Evolutionary conservation across 1,140 invertebrate species (phyloP).

Genomic region (Pseudomyrmex gracilis): DNA sequence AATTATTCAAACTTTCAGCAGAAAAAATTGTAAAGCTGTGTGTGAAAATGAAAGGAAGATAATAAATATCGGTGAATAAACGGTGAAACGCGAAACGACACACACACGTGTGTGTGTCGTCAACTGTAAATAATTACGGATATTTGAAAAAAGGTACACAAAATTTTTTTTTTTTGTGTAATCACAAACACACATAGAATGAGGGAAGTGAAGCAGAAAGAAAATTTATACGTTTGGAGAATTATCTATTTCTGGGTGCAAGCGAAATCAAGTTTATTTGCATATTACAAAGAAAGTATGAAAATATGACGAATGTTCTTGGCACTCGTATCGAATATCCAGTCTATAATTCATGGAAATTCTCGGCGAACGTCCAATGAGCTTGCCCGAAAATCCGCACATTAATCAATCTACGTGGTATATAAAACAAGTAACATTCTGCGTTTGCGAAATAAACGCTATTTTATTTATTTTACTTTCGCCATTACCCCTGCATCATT

Average conservation of each 20-base stretch:
- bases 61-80: too few relatives aligned
- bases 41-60: too few relatives aligned
- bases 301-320: conserved; percentile 40
- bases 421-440: conserved; percentile 28
- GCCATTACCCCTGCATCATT: background rate
- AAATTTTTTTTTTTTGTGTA: background rate
- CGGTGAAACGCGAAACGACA: too few relatives aligned
- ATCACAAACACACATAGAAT: background rate
- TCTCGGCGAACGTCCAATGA: conserved; percentile 39
- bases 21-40: too few relatives aligned
- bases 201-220: background rate
- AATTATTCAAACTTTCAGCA: background rate
- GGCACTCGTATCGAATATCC: conserved; percentile 44
- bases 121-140: too few relatives aligned
- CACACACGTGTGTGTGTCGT: too few relatives aligned
- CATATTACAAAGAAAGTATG: conserved; percentile 35
- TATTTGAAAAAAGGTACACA: too few relatives aligned
- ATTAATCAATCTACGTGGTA: conserved; percentile 25
- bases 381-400: conserved; percentile 17
- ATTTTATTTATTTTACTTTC: conserved; percentile 9
- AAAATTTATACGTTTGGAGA: background rate
- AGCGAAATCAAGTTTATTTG: conserved; percentile 24
- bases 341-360: conserved; percentile 37
- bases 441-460: conserved; percentile 55
- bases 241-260: background rate